Conservation (phyloP, 2,888 invertebrate species). For the Uropetala carovei region DNA sequence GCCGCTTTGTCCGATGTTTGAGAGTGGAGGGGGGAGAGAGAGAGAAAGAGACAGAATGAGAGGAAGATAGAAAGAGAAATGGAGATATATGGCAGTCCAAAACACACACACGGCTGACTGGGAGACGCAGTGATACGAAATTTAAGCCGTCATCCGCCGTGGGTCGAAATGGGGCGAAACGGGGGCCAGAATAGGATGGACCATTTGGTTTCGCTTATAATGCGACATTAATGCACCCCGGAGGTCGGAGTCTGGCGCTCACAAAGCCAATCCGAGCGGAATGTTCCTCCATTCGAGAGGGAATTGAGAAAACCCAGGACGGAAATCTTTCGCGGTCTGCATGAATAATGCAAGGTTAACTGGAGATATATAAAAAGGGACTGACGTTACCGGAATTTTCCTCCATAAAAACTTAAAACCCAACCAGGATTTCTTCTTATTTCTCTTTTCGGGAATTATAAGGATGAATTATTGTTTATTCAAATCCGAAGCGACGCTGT, state of each 20-base stretch:
- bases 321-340: background rate
- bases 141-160: background rate
- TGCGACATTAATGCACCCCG: slow-evolving; percentile 16
- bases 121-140: background rate
- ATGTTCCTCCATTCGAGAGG: background rate
- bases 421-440: background rate
- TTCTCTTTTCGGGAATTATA: background rate
- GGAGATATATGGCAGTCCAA: background rate
- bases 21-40: background rate
- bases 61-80: background rate
- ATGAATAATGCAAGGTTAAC: slow-evolving; percentile 19
- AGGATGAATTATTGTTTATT: too few species aligned
- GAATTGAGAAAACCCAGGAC: background rate
- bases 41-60: background rate
- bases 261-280: background rate
- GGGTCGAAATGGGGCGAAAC: background rate
- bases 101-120: background rate
- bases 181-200: background rate
- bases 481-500: too few species aligned
- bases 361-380: background rate
- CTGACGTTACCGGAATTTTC: background rate
- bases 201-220: background rate
- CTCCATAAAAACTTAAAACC: background rate
- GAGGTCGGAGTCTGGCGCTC: background rate
- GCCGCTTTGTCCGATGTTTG: too few species aligned